Evolutionary conservation across 2,113 vertebrate genomes (phyloP).

Genomic region (Megaptera novaeangliae): DNA sequence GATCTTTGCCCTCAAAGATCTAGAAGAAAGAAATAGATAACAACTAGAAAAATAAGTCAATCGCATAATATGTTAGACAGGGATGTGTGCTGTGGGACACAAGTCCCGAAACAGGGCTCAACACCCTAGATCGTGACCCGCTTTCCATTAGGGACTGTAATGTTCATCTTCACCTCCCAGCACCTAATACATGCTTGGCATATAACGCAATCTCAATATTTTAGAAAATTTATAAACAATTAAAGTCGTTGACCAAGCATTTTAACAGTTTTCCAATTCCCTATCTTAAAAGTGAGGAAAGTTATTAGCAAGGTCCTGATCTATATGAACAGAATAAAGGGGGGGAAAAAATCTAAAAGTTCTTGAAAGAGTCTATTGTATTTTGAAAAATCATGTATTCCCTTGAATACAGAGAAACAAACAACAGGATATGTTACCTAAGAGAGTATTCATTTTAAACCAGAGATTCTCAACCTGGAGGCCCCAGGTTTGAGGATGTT

Average conservation of each 20-base stretch:
- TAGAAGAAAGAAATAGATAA: background rate
- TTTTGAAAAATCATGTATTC: background rate
- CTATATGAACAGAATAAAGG: background rate
- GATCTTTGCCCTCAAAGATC: background rate
- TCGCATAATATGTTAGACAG: rapidly evolving
- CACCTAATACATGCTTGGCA: background rate
- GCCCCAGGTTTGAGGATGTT: background rate
- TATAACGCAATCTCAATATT: background rate
- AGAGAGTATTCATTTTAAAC: background rate
- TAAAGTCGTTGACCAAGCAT: background rate
- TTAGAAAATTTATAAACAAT: background rate
- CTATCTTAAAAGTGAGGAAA: background rate
- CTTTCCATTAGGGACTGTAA: background rate
- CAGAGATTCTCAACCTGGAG: background rate
- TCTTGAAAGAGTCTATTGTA: background rate
- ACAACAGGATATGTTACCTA: background rate
- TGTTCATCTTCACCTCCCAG: background rate
- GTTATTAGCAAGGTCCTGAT: background rate
- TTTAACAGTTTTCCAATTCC: background rate
- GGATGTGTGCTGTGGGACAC: background rate
- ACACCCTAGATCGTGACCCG: background rate
- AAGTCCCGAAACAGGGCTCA: background rate
- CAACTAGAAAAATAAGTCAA: background rate
- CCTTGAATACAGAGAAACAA: background rate
- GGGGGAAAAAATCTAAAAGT: background rate